Conservation (phyloP, 1,140 invertebrate species). For the Dreissena polymorpha region DNA sequence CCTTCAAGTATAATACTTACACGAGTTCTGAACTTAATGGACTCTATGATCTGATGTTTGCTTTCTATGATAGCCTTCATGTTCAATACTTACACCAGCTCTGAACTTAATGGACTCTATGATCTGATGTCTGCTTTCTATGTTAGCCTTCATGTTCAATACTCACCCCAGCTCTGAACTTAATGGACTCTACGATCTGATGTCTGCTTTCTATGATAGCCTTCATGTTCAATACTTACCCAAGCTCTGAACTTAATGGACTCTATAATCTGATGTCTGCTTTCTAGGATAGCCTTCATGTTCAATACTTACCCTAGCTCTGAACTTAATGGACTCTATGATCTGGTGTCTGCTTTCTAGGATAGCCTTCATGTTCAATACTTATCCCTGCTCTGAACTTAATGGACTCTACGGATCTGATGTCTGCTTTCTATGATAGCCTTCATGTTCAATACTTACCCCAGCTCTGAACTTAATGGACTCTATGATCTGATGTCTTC, state of each 20-base stretch:
- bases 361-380: conserved; percentile 81
- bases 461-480: conserved; percentile 85
- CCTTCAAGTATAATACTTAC: too few species aligned
- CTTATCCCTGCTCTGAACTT: conserved; percentile 84
- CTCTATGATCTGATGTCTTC: conserved; percentile 88
- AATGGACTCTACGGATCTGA: conserved; percentile 88
- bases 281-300: conserved; percentile 83
- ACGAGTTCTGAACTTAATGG: conserved; percentile 85
- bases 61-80: conserved; percentile 84
- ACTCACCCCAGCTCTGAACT: conserved; percentile 84
- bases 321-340: conserved; percentile 86
- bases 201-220: conserved; percentile 85
- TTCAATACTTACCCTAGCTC: too few species aligned
- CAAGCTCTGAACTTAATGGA: conserved; percentile 85
- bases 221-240: too few species aligned
- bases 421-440: conserved; percentile 85
- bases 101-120: conserved; percentile 87
- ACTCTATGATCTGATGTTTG: conserved; percentile 88
- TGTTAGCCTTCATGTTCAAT: conserved; percentile 82
- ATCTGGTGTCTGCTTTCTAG: conserved; percentile 87
- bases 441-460: too few species aligned
- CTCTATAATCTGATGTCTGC: conserved; percentile 88
- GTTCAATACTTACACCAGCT: too few species aligned
- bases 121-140: conserved; percentile 87
- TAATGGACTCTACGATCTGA: conserved; percentile 88